phyloP scores from a whole-genome alignment of 1,140 invertebrate genomes.

The Pseudomyrmex sp. region DNA sequence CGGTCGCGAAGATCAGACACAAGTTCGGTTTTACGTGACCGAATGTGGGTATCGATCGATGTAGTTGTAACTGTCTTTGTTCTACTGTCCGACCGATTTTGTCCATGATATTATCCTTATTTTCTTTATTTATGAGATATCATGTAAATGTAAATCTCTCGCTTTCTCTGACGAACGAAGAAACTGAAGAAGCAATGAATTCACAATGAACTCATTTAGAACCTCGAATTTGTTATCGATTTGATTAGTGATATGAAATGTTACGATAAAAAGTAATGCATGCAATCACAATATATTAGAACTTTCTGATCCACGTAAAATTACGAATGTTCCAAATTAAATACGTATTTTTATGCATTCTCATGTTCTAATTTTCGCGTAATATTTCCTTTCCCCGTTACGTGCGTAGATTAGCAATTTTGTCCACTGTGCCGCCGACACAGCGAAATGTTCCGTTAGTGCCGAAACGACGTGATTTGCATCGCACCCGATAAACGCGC shows the following conservation, averaged over 20 bases:
- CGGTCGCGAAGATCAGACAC: conserved; percentile 20
- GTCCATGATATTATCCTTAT: not conserved
- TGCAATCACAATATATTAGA: not conserved
- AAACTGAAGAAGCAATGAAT: no score
- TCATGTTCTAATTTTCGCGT: not conserved
- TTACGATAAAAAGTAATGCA: not conserved
- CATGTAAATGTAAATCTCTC: no score
- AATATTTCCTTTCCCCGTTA: not conserved
- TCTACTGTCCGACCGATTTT: not conserved
- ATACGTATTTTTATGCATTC: not conserved
- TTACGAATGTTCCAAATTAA: conserved; percentile 3
- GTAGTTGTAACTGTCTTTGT: not conserved
- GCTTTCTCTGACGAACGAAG: no score
- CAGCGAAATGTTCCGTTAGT: conserved; percentile 27
- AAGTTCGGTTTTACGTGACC: conserved; percentile 21
- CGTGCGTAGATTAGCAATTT: conserved; percentile 27
- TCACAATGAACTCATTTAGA: no score
- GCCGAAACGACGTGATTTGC: conserved; percentile 54
- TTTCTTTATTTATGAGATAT: no score
- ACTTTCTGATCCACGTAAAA: not conserved
- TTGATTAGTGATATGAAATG: not conserved
- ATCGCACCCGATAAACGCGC: conserved; percentile 43
- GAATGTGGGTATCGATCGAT: conserved; percentile 1
- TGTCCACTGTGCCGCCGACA: not conserved
- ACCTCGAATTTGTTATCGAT: no score